phyloP scores from a whole-genome alignment of 1,140 invertebrate species.

The Cydia fagiglandana region DNA sequence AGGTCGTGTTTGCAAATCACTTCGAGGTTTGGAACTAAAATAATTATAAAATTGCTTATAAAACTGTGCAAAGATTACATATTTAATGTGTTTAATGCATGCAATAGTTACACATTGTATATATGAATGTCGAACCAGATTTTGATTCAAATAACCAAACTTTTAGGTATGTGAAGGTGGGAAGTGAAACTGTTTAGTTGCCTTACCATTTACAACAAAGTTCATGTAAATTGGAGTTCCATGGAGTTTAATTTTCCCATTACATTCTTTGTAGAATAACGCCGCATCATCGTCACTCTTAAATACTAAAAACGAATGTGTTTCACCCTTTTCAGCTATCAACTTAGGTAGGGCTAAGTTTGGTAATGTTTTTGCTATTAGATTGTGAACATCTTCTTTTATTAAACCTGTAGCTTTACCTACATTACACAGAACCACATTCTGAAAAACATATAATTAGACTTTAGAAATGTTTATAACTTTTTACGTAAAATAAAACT shows the following conservation, averaged over 20 bases:
- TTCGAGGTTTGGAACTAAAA: slow-evolving; percentile 66
- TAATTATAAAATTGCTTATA: slow-evolving; percentile 34
- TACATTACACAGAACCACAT: slow-evolving; percentile 67
- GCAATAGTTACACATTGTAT: too few relatives aligned
- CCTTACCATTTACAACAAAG: slow-evolving; percentile 65
- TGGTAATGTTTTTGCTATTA: slow-evolving; percentile 42
- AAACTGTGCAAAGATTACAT: slow-evolving; percentile 31
- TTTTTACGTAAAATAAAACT: not conserved
- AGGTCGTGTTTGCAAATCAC: slow-evolving; percentile 48
- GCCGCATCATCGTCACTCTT: slow-evolving; percentile 44
- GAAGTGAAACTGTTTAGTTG: slow-evolving; percentile 9
- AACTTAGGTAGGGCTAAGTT: slow-evolving; percentile 50
- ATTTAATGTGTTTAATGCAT: not conserved
- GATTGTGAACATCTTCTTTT: slow-evolving; percentile 49
- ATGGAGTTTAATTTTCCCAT: slow-evolving; percentile 55
- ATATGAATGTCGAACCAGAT: not conserved
- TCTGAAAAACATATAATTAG: slow-evolving; percentile 48
- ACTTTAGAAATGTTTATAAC: not conserved
- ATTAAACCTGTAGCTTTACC: slow-evolving; percentile 68
- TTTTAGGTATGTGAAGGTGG: not conserved
- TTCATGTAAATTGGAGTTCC: slow-evolving; percentile 57
- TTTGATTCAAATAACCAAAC: too few relatives aligned
- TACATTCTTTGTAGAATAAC: slow-evolving; percentile 52
- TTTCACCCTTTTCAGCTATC: slow-evolving; percentile 66
- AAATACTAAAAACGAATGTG: slow-evolving; percentile 63